phyloP scores from a whole-genome alignment of 2,888 invertebrate species.

The Euzetes globulus region DNA sequence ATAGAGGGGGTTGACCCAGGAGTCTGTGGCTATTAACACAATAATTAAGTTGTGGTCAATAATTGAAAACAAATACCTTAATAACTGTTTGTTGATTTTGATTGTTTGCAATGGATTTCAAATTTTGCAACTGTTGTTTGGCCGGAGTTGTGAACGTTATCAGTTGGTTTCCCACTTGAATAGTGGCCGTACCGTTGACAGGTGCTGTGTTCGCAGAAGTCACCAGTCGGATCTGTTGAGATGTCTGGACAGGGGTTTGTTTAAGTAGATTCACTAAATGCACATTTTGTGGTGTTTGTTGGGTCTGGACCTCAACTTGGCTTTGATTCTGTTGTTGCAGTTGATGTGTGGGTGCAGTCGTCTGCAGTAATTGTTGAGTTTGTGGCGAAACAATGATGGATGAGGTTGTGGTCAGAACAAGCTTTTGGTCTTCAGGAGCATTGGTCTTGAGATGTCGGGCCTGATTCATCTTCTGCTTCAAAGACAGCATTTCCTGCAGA shows the following conservation, averaged over 20 bases:
- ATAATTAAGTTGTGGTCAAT: not conserved
- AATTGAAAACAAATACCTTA: not conserved
- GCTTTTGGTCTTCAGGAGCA: constrained; percentile 7
- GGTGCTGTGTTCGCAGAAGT: constrained; percentile 6
- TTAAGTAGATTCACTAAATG: constrained; percentile 40
- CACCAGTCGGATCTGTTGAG: not conserved
- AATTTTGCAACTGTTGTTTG: constrained; percentile 31
- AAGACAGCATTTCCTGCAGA: constrained; percentile 57
- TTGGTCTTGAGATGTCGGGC: constrained; percentile 27
- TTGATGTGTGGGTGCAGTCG: not conserved
- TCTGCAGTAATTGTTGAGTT: constrained; percentile 36
- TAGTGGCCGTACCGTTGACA: not conserved
- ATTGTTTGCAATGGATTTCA: constrained; percentile 18
- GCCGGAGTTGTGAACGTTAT: constrained; percentile 34
- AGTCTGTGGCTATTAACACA: not conserved
- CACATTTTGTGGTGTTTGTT: constrained; percentile 36
- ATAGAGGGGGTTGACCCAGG: not conserved
- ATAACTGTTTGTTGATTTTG: not conserved
- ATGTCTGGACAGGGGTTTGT: not conserved
- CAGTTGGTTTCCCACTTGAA: constrained; percentile 34
- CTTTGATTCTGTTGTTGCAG: not conserved
- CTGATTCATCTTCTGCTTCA: constrained; percentile 59
- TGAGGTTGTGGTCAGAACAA: constrained; percentile 29
- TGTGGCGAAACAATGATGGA: constrained; percentile 21
- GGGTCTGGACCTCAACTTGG: constrained; percentile 9